Evolutionary conservation across 2,888 invertebrate genomes (phyloP), one percentile per base, ranked within the genome.

Genomic region (Acrocyrtus sp.): DNA sequence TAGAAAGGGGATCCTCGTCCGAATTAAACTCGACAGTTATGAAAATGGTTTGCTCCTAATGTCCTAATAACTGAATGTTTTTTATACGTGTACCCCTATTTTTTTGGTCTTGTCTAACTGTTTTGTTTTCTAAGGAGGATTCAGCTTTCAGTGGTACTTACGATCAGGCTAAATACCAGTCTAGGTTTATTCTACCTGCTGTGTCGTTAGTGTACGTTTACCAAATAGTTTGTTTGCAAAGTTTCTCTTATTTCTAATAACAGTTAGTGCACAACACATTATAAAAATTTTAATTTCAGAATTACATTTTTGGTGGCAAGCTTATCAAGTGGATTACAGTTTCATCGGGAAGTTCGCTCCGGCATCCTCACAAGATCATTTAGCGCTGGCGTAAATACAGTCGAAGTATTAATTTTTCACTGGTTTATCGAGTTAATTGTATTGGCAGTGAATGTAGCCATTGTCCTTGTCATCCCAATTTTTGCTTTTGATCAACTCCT

Each of bases 401-500:
- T 54, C 12, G 74, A 74, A 50, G 57, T 65, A 12, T 17, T 70
- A 10, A 24, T 74, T 8, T 65, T 62, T 17, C 74, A 74, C 27
- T 43, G 63, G 24, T 17, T 74, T 17, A 63, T 60, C 27, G 69
- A 74, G 51, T 39, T 74, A 27, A 45, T 69, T 26, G 3, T 63
- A 3, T 43, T 74, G 48, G 2, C 45, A 15, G 65, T 47, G 0
- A 63, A 69, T 41, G 63, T 67, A 8, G 74, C 74, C 17, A 43
- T 74, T 6, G 47, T 69, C 1, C 34, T 74, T n/a, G 53, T 65
- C n/a, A 68, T 74, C 45, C 74, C 74, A 24, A 69, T 69, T 41
- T 69, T 50, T 24, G 53, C 65, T 1, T 74, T 69, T 19, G 24
- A 68, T 22, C 47, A 47, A 17, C 34, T 50, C 10, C n/a, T 63